A percentile compares a stretch with the other conserved stretches of the same genome.
phyloP scores from a whole-genome alignment of 2,797 vertebrate genomes.

The Coregonus sp. region DNA sequence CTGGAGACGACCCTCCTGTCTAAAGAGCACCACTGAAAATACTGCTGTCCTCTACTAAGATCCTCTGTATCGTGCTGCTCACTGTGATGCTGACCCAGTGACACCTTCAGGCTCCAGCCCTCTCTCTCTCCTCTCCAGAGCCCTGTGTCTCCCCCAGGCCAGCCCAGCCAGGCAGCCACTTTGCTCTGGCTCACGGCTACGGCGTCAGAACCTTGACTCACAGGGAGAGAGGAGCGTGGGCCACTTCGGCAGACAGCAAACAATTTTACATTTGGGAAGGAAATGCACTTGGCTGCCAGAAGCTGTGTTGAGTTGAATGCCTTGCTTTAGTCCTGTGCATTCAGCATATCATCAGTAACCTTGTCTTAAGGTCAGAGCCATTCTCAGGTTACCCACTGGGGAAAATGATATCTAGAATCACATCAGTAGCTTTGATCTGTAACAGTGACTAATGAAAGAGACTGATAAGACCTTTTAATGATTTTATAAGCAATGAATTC shows the following conservation, averaged over 20 bases:
- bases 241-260: conserved; percentile 44
- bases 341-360: conserved; percentile 64
- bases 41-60: conserved; percentile 63
- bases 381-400: conserved; percentile 56
- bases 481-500: background rate
- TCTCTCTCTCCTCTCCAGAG: background rate
- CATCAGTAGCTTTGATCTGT: conserved; percentile 47
- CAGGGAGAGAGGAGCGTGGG: conserved; percentile 39
- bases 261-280: conserved; percentile 44
- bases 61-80: conserved; percentile 47
- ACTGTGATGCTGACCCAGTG: conserved; percentile 66
- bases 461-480: conserved; percentile 1
- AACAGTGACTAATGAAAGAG: conserved; percentile 44
- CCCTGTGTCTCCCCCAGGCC: background rate
- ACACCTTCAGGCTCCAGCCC: conserved; percentile 27
- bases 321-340: conserved; percentile 45
- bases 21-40: conserved; percentile 62
- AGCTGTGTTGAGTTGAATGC: conserved; percentile 50
- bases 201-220: conserved; percentile 61
- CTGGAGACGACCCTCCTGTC: conserved; percentile 51
- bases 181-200: conserved; percentile 31
- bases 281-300: conserved; percentile 57
- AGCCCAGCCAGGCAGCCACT: background rate
- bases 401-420: conserved; percentile 45
- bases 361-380: conserved; percentile 59